Evolutionary conservation across 2,797 vertebrate genomes (phyloP), one percentile per base, ranked within the genome.

Genomic region (Coluber constrictor): DNA sequence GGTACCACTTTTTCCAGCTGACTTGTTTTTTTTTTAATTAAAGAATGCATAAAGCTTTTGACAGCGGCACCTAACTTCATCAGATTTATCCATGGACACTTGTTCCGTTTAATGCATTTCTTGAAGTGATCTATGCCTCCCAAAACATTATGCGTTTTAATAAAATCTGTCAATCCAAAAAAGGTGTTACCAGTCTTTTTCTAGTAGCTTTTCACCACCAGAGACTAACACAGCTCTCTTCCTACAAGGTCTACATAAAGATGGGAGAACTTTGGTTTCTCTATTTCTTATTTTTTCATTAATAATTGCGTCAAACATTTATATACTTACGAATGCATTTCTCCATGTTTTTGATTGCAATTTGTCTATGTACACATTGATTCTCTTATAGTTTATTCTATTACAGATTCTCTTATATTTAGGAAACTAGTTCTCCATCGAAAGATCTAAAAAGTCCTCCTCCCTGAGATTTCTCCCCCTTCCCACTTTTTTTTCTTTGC

Each of bases 381-480:
- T 37, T 79, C 32, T 10, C 16, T 37, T 79, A 79, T 43, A 37
- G 6, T 79, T 37, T 37, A 18, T 37, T 79, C 70, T 43, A 16
- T 79, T 79, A 79, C 43, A 79, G 8, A 20, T 37, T 79, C 70
- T 43, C 32, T 79, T 79, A 37, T 79, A 79, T 43, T 61, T 95
- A 96, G 54, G 87, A 93, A 94, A 88, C 95, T 83, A 32, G 56
- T 88, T 88, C 6, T 51, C 66, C 32, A 11, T 87, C 51, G 93
- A 94, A 93, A 66, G 66, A 94, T 92, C 95, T 94, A 91, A 92
- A 92, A 94, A 25, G 15, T 93, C 86, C 95, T 91, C 79, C 86
- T 89, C 20, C 9, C 74, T 1, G 18, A 20, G 16, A 51, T 51
- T 51, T 13, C 27, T 10, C 18, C 57, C 18, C 16, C 16, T 0